A percentile compares a stretch with the other conserved stretches of the same genome.
Evolutionary conservation across 2,888 invertebrate genomes (phyloP).

Genomic region (Brenthis hecate): DNA sequence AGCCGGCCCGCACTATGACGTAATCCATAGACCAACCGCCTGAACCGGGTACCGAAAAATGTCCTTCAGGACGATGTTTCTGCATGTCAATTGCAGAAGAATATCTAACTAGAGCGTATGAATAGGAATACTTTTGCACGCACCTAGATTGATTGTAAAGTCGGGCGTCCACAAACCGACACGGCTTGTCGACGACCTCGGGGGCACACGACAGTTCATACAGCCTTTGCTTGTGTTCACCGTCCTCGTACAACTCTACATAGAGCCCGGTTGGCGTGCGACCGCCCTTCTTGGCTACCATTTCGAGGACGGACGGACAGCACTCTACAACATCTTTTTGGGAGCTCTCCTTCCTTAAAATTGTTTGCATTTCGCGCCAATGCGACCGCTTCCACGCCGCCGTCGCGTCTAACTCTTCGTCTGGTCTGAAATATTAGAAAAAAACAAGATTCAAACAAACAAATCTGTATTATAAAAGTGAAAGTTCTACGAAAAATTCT

Average conservation of each 20-base stretch:
- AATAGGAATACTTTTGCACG: conserved; percentile 91
- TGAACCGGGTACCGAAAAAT: conserved; percentile 77
- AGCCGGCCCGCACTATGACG: conserved; percentile 91
- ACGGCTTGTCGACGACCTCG: conserved; percentile 87
- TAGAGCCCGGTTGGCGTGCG: conserved; percentile 87
- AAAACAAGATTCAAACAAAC: neutral
- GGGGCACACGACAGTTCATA: conserved; percentile 90
- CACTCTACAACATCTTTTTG: conserved; percentile 85
- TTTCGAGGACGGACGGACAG: conserved; percentile 90
- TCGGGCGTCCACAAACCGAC: conserved; percentile 87
- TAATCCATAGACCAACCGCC: conserved; percentile 90
- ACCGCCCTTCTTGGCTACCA: conserved; percentile 90
- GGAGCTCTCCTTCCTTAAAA: conserved; percentile 80
- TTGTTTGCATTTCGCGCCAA: conserved; percentile 85
- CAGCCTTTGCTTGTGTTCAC: conserved; percentile 86
- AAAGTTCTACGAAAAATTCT: neutral
- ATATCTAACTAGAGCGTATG: conserved; percentile 91
- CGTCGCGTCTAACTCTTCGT: conserved; percentile 69
- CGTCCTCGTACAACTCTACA: conserved; percentile 89
- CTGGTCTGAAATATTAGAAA: conserved; percentile 55
- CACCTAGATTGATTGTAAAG: conserved; percentile 88
- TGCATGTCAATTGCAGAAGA: conserved; percentile 68
- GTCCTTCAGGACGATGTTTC: conserved; percentile 63
- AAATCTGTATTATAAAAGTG: neutral
- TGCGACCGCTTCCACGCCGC: conserved; percentile 80